phyloP scores from a whole-genome alignment of 2,888 invertebrate species.

The Xestia sexstrigata region DNA sequence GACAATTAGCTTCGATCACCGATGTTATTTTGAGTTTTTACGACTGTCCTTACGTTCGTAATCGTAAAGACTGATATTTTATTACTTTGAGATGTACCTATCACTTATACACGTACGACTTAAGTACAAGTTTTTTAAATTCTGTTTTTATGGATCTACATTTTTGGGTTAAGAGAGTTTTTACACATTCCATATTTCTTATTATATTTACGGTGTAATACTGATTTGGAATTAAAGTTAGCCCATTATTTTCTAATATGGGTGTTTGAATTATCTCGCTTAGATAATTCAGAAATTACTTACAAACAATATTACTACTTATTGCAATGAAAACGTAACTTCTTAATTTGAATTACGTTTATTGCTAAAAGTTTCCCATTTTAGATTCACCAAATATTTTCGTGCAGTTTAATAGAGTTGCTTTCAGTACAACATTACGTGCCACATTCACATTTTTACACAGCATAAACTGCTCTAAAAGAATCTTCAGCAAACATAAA shows the following conservation, averaged over 20 bases:
- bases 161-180: neutral
- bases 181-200: neutral
- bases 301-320: neutral
- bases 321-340: neutral
- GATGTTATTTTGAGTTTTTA: slow-evolving; percentile 68
- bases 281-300: neutral
- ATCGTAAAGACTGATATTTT: slow-evolving; percentile 67
- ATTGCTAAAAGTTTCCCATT: neutral
- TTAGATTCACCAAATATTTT: neutral
- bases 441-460: slow-evolving; percentile 6
- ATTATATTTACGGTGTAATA: neutral
- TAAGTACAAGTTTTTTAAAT: slow-evolving; percentile 13
- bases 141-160: slow-evolving; percentile 19
- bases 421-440: neutral
- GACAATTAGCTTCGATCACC: slow-evolving; percentile 75
- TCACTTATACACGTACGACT: slow-evolving; percentile 18
- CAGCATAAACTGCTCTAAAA: neutral
- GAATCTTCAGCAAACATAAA: slow-evolving; percentile 17
- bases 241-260: neutral
- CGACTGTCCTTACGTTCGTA: slow-evolving; percentile 60
- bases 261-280: neutral
- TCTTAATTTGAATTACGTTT: neutral
- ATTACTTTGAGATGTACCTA: slow-evolving; percentile 27
- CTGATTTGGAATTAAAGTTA: neutral
- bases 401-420: neutral